Evolutionary conservation across 1,140 invertebrate species (phyloP), one percentile per base, ranked within the genome.

Genomic region (Acromyrmex heyeri): DNA sequence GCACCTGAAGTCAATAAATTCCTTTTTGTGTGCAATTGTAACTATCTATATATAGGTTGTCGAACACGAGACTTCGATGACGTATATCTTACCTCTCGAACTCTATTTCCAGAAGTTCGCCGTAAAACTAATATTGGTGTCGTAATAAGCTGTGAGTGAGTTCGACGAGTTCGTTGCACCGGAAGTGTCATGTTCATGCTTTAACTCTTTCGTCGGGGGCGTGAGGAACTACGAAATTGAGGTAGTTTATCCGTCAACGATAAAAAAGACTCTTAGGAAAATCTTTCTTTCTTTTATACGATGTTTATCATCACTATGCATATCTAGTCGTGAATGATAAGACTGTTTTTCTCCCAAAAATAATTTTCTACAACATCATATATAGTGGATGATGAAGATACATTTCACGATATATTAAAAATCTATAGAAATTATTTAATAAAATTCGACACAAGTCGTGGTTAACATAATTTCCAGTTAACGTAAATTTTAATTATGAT

Each of bases 161-260:
- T 88, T 92, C 78, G 88, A 86, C 85, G 91, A 57, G 91, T 92
- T 92, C 91, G 67, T 92, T 92, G 91, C 86, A 89, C 91, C 91
- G 91, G 91, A 92, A 91, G 87, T 91, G 88, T 91, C 91, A 76
- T 88, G 90, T 86, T 87, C 91, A 73, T 88, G 85, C 83, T 53
- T 91, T 83, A 91, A 90, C 89, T 91, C 88, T 88, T 90, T 91
- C 89, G 77, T 88, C 88, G 76, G 77, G 44, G 72, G 14, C 73
- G 62, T 77, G 44, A 53, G 50, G 72, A 90, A 88, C 75, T 73
- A 82, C 62, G 72, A 69, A 88, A 88, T 88, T 75, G 70, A 61
- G 76, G 59, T 50, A 67, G 69, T 69, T 65, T 73, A 34, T 85
- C 53, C 62, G 83, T 82, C 83, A 59, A 59, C 75, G 86, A 90